Evolutionary conservation across 2,113 vertebrate genomes (phyloP), one percentile per base, ranked within the genome.

Genomic region (Callithrix jacchus): DNA sequence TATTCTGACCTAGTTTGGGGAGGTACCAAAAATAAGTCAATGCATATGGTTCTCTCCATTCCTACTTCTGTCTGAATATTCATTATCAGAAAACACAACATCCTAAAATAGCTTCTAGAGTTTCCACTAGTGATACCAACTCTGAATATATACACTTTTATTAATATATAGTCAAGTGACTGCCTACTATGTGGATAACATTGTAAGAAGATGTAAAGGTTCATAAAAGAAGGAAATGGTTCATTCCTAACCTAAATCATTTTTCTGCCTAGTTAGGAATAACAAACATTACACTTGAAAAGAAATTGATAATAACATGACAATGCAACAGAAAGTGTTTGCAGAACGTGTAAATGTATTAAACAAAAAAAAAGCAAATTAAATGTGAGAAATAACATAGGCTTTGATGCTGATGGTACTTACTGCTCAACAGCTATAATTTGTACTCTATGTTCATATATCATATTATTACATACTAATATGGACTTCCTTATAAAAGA

Each of bases 331-430:
- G 30, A 52, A 23, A 95, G 32, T n/a, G 17, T 93, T 80, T 66
- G 49, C 30, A 96, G 27, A 85, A 79, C 14, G 92, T 77, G 23
- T 66, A 71, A 96, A 71, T 21, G 42, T 7, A 74, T 40, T 74
- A 81, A 73, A 47, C 21, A 84, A 21, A 91, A 93, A 84, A 91
- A 95, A 96, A 45, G 35, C 18, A 92, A 88, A 42, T 79, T 61
- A 84, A 84, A 71, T 37, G 4, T 17, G 23, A 93, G n/a, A 91
- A 88, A 77, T 47, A 47, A 32, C 85, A 45, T 58, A 86, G 32
- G 61, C 68, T 54, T 89, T 93, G 68, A 89, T 49, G 18, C 13
- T 93, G 40, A 77, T 68, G 32, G 42, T 54, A 82, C 32, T 76
- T 83, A 56, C 17, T 68, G 56, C 16, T 58, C 68, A 89, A 64